Base-by-base conservation (phyloP, 1,140 invertebrate species). In the Hyles euphorbiae region DNA sequence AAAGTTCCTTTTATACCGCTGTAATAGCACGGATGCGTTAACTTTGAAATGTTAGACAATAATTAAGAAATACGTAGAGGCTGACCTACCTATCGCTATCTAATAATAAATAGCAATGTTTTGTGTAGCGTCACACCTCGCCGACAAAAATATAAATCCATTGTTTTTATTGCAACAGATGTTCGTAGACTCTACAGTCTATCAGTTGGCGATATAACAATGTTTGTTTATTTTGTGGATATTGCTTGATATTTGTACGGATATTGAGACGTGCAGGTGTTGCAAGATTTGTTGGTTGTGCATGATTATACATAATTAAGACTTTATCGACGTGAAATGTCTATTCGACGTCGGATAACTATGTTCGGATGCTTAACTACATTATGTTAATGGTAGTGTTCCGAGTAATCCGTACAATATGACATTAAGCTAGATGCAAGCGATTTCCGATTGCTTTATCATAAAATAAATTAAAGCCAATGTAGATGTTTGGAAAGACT, bases 151-250 rank as follows among this genome's bases (percentile, higher is more conserved):
- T 57, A 57, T 43, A 9, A 44, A 44, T 36, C 50, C 32, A 54
- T 45, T 54, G 53, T 54, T 54, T 54, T 54, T 54, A 54, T 54
- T 44, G 40, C 53, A 54, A 43, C 53, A 54, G 53, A 54, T 54
- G 52, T 53, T 53, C 9, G 9, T 43, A 44, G 43, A 22, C 5
- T 40, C 5, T 40, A 40, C 8, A 40, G 36, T 54, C 53, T 52
- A 34, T 34, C 3, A n/a, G 36, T 54, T 44, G 43, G 22, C 43
- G 36, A 54, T 22, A 54, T 43, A 12, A 54, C 11, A 50, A 22
- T 50, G 22, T 50, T 32, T 50, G 22, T 12, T 52, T 33, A 52
- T 52, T n/a, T 52, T 52, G 34, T 52, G 10, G 8, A 52, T 10
- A 52, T 5, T 40, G 8, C 22, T 40, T 40, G 8, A 40, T 40